Base-by-base conservation (phyloP, 2,797 vertebrate genomes). In the Epinephelus malabaricus region DNA sequence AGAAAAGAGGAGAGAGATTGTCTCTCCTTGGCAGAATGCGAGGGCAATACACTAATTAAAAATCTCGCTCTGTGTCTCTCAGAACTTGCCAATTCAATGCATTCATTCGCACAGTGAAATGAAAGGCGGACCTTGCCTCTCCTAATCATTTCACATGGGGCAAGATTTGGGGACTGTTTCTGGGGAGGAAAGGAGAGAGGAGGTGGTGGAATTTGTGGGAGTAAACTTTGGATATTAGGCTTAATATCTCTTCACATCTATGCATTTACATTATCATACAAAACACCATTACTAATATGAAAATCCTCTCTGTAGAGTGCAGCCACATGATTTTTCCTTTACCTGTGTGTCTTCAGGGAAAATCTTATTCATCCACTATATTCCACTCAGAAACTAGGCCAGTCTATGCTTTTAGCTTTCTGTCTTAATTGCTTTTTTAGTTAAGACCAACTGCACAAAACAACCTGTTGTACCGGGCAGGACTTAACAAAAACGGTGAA, bases 1-100 rank as follows among this genome's bases (percentile, higher is more conserved):
- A 70, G 76, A 82, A 68, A 81, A 43, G 34, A 6, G 76, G 51
- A 81, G 59, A 70, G 55, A 83, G 65, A 70, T 61, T 63, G 73
- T 64, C 76, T 81, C 79, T 85, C 74, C 77, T 82, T 78, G 67
- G 81, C 70, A 84, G 76, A 82, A 83, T 59, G 78, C 23, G 58
- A 83, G 79, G 80, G 78, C 81, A 88, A 88, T 86, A 85, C 73
- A 81, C 87, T 90, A 91, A 92, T 94, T 93, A 92, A 94, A 58
- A 94, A 92, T 79, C 66, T 88, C 50, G 69, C 85, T 88, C 58
- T 68, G 80, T 84, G 75, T 84, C 67, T 86, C 85, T 85, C 54
- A 82, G 76, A 86, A 83, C 81, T 81, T 78, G 77, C 66, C 76
- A 88, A 84, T 85, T 87, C 87, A 90, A 88, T 82, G 84, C 87